Base-by-base conservation (phyloP, 2,888 invertebrate genomes). In the Aporophyla lueneburgensis region DNA sequence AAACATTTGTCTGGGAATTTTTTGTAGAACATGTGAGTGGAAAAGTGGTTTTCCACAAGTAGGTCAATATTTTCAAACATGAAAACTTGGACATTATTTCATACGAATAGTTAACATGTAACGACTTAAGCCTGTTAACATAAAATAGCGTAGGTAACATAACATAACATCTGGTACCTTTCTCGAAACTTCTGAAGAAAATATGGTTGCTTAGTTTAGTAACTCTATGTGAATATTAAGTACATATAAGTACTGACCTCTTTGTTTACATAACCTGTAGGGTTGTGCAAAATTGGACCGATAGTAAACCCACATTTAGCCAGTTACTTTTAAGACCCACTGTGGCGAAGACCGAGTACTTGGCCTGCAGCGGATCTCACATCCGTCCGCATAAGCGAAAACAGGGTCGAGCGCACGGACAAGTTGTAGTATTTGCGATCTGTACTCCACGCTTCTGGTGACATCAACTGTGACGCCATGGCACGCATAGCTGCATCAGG, bases 81-180 rank as follows among this genome's bases (percentile, higher is more conserved):
- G 27, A 58, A 51, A 65, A 58, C 40, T 63, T 72, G 6, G 14
- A 54, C 19, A 19, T 43, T 0, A 19, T 51, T 58, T 65, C 62
- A 66, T 27, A 10, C 4, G 43, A 1, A 74, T 74, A 63, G 27
- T 74, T 40, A 63, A 56, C 49, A 49, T 56, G 16, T 73, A 40
- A 49, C 21, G 16, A 9, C 62, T 71, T 56, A 19, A 14, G 59
- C 19, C 51, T 0, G 40, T 72, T 40, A 24, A 49, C 33, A 49
- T 19, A 24, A 51, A 33, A 21, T 21, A 21, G 14, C 16, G 27
- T 19, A 56, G 24, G 56, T 56, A 24, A 56, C 16, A 4, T 54
- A 24, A 58, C 49, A 49, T 49, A 59, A 56, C 33, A 27, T 61
- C 51, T 74, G 40, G 40, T 67, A 16, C 14, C 16, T 19, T 54